Conservation (phyloP, 2,797 vertebrate genomes). For the Melanitta fusca region DNA sequence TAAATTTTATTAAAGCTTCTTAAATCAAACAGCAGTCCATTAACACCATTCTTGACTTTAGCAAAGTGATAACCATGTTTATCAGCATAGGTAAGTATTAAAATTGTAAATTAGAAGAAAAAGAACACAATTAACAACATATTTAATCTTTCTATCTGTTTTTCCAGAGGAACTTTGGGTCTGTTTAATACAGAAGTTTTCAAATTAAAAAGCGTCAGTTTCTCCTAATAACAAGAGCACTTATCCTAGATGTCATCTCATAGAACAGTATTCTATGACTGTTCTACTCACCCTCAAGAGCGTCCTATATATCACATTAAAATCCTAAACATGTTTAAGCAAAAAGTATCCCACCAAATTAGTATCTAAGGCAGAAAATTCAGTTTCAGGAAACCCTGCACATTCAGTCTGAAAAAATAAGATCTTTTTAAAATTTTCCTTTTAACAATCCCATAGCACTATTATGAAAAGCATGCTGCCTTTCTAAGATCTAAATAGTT, state of each 20-base stretch:
- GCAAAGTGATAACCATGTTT: background rate
- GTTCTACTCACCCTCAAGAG: background rate
- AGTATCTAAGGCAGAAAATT: background rate
- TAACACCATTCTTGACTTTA: conserved; percentile 32
- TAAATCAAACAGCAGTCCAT: conserved; percentile 36
- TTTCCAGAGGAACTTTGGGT: background rate
- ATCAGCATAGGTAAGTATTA: background rate
- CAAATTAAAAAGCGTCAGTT: background rate
- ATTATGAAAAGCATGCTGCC: background rate
- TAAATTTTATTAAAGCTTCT: conserved; percentile 27
- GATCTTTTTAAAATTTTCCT: background rate
- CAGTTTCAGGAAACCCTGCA: background rate
- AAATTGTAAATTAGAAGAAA: background rate
- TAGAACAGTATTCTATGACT: background rate
- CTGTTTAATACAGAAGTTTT: background rate
- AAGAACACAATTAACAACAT: background rate
- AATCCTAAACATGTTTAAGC: background rate
- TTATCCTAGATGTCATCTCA: background rate
- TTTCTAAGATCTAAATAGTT: background rate
- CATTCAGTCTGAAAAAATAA: background rate
- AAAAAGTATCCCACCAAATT: background rate
- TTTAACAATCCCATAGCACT: background rate
- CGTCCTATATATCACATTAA: background rate
- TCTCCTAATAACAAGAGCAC: background rate
- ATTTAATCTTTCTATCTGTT: background rate